Conservation (phyloP, 1,140 invertebrate species). For the Saxidomus purpurata region DNA sequence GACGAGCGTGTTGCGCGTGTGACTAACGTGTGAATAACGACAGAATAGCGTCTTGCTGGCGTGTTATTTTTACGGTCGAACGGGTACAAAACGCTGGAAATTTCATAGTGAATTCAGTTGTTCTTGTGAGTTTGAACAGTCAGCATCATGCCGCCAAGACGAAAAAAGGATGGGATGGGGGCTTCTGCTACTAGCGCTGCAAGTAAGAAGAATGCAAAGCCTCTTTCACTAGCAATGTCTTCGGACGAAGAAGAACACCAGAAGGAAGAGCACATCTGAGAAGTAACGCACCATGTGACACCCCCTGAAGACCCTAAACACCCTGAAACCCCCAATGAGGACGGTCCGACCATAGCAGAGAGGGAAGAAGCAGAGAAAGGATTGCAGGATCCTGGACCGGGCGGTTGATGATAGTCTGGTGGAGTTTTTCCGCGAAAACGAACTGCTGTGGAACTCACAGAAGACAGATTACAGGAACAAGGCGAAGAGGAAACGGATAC, state of each 20-base stretch:
- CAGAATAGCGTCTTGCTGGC: too few species aligned
- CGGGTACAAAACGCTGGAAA: too few species aligned
- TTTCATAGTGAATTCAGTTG: too few species aligned
- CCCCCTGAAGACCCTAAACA: constrained; percentile 61
- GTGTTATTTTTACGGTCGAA: too few species aligned
- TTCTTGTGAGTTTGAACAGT: too few species aligned
- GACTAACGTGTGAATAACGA: too few species aligned
- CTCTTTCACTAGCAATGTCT: constrained; percentile 49
- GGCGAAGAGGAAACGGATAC: constrained; percentile 51
- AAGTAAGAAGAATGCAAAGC: constrained; percentile 47
- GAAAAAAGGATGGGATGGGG: constrained; percentile 39
- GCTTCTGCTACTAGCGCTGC: constrained; percentile 35
- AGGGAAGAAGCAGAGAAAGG: constrained; percentile 62
- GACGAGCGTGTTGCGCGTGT: too few species aligned
- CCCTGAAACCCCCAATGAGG: constrained; percentile 49
- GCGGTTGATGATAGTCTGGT: constrained; percentile 57
- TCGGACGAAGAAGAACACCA: constrained; percentile 61
- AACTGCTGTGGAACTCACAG: constrained; percentile 50
- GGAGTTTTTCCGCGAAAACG: constrained; percentile 52
- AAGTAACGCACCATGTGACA: constrained; percentile 61
- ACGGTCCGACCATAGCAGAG: constrained; percentile 58
- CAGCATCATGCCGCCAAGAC: constrained; percentile 42
- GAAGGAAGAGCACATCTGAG: constrained; percentile 52
- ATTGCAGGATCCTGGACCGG: constrained; percentile 62
- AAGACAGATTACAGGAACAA: constrained; percentile 50